Evolutionary conservation across 2,888 invertebrate species (phyloP), one percentile per base, ranked within the genome.

Genomic region (Sinhomidia bicolor): DNA sequence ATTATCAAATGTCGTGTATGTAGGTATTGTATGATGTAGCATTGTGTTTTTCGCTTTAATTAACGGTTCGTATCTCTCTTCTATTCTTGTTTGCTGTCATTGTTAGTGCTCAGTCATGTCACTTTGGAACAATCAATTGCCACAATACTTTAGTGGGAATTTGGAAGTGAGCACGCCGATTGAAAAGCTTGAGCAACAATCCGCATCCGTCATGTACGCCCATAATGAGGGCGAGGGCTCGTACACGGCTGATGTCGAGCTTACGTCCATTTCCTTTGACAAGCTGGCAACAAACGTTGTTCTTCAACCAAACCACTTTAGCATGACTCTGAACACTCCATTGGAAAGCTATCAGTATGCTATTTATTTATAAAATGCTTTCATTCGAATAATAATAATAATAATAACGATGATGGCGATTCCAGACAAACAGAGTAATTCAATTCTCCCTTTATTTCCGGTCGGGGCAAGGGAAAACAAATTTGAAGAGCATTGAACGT

Each of bases 131-230:
- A 89, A 93, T 26, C 93, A 93, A 10, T 91, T 93, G 20, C 91
- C 93, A 0, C 88, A 93, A 57, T 92, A 92, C 26, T 87, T 93
- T 0, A 93, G 93, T 90, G 93, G 93, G 6, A 93, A 92, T 1
- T 83, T 94, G 0, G 92, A 90, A 0, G 54, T 94, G 3, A 92
- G 92, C 36, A 94, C 94, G 3, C 94, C 94, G 91, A 92, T 94
- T n/a, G 93, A 93, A 51, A 91, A 93, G 60, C 84, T 94, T 47
- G 93, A 93, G 74, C 92, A 92, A 47, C 91, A 91, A 71, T 81
- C 87, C 14, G 89, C 74, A 6, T 88, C 87, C 44, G 41, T 91
- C 12, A 90, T 90, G 88, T 92, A 92, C 76, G 92, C 92, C 47
- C 84, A 91, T 68, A 92, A 92, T 89, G 90, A 89, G 76, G 85